Base-by-base conservation (phyloP, 1,140 invertebrate species). In the Musca domestica region DNA sequence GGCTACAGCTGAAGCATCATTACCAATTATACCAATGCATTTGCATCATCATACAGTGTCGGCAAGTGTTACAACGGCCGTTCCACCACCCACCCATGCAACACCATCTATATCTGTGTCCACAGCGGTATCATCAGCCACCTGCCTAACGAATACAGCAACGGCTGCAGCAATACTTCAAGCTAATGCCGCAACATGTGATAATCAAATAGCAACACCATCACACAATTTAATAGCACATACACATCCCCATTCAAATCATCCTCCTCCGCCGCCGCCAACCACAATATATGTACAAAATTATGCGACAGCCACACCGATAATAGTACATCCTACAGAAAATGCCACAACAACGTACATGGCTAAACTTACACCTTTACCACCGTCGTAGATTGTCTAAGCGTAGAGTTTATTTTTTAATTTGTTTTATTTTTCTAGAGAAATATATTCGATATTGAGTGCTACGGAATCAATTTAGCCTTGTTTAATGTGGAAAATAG, bases 51-150 rank as follows among this genome's bases (percentile, higher is more conserved):
- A 30, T 30, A 9, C 27, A 30, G 27, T 30, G 27, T 2, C 34
- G 34, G 34, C 34, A 5, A 41, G 34, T 41, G 65, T 48, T 17
- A 66, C 69, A 25, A 69, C 52, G 71, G 68, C 69, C 61, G 63
- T 73, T 70, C 70, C 71, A 66, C 72, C 75, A 64, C 69, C 73
- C 69, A 68, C 76, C 68, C 74, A 61, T 49, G 52, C 77, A 69
- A 75, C 76, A 10, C 22, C 49, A 22, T 22, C 41, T 54, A 67
- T 54, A 34, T 51, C 41, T 41, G 54, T 51, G 23, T 23, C 49
- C 51, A 46, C 65, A 23, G 19, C 49, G 48, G 15, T 46, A 49
- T 30, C 65, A 67, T 54, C 64, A 52, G 48, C 49, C 46, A 25
- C 49, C 52, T 66, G 49, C 34, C 34, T 41, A 41, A 41, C 34